Evolutionary conservation across 1,140 invertebrate genomes (phyloP).

Genomic region (Pseudomyrmex flavicornis): DNA sequence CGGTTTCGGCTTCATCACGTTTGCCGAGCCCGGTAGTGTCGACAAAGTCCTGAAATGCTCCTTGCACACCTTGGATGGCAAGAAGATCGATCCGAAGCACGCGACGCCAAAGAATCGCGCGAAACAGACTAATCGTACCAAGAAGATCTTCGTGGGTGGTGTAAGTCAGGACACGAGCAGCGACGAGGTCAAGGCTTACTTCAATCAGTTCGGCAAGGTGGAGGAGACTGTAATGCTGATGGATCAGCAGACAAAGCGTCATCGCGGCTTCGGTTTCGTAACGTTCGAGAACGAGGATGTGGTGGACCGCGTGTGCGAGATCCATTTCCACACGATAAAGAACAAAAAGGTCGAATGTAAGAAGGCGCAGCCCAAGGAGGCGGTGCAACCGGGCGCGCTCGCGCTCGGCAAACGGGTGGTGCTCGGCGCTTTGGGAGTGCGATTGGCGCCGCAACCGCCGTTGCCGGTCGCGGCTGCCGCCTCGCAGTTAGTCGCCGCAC

Average conservation of each 20-base stretch:
- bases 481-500: slow-evolving; percentile 85
- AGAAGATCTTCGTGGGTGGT: slow-evolving; percentile 96
- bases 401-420: slow-evolving; percentile 91
- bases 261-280: slow-evolving; percentile 96
- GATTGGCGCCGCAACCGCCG: slow-evolving; percentile 87
- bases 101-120: slow-evolving; percentile 96
- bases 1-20: slow-evolving; percentile 97
- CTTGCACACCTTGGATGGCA: slow-evolving; percentile 96
- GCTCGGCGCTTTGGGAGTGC: slow-evolving; percentile 88
- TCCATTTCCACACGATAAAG: slow-evolving; percentile 96
- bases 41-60: slow-evolving; percentile 95
- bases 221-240: slow-evolving; percentile 97
- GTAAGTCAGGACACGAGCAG: slow-evolving; percentile 96
- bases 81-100: slow-evolving; percentile 97
- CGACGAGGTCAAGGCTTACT: slow-evolving; percentile 96
- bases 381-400: slow-evolving; percentile 91
- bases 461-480: slow-evolving; percentile 85
- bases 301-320: slow-evolving; percentile 95
- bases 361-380: slow-evolving; percentile 96
- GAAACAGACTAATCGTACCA: slow-evolving; percentile 93
- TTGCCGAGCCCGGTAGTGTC: slow-evolving; percentile 94
- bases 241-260: slow-evolving; percentile 97
- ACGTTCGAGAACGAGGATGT: slow-evolving; percentile 97
- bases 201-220: slow-evolving; percentile 96
- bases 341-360: slow-evolving; percentile 97